phyloP scores from a whole-genome alignment of 2,888 invertebrate genomes.

The Quadroppia sp. region DNA sequence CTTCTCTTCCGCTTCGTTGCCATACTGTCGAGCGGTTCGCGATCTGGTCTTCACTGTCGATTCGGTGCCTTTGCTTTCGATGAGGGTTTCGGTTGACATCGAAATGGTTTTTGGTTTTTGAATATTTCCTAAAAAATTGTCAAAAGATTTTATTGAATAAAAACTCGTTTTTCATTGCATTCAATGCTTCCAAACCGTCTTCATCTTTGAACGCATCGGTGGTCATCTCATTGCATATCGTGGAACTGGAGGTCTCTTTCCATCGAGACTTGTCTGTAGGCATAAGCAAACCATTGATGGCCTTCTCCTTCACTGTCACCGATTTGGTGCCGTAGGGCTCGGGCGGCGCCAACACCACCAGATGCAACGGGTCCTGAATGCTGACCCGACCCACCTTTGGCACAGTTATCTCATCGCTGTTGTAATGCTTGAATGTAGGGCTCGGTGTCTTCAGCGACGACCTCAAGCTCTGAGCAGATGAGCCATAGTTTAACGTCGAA shows the following conservation, averaged over 20 bases:
- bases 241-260: conserved; percentile 43
- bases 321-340: background rate
- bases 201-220: conserved; percentile 42
- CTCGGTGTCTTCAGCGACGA: conserved; percentile 32
- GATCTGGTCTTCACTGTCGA: conserved; percentile 41
- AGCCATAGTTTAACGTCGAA: background rate
- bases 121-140: conserved; percentile 5
- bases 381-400: conserved; percentile 23
- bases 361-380: conserved; percentile 28
- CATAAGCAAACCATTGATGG: background rate
- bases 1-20: conserved; percentile 11
- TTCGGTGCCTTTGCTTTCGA: conserved; percentile 40
- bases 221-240: conserved; percentile 41
- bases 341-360: conserved; percentile 26
- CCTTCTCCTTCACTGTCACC: background rate
- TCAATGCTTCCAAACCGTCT: conserved; percentile 26
- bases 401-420: conserved; percentile 20
- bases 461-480: background rate
- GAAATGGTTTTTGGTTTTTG: conserved; percentile 32
- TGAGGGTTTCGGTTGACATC: conserved; percentile 42
- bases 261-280: conserved; percentile 33
- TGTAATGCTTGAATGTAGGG: conserved; percentile 2
- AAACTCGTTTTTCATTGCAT: background rate
- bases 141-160: background rate
- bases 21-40: conserved; percentile 37